Conservation (phyloP, 2,888 invertebrate genomes). For the Drosophila nigritarsus region DNA sequence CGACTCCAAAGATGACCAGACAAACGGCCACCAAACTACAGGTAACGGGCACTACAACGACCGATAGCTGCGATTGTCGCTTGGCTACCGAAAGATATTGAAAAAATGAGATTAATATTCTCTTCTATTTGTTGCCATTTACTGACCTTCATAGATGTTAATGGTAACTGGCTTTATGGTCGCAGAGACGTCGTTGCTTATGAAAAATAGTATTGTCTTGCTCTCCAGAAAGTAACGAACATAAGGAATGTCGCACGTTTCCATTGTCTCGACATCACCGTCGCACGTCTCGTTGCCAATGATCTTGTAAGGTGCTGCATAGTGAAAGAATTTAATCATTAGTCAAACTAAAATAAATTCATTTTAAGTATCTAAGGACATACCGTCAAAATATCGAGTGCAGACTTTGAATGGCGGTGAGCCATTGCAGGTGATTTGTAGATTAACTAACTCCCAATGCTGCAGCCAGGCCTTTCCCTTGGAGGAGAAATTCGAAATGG, state of each 20-base stretch:
- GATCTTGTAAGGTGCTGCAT: constrained; percentile 86
- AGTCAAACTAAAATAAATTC: neutral
- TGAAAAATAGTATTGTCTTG: constrained; percentile 91
- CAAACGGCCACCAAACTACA: constrained; percentile 93
- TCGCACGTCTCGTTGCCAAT: constrained; percentile 92
- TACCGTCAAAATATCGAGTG: constrained; percentile 87
- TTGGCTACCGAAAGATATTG: constrained; percentile 86
- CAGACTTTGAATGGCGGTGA: constrained; percentile 91
- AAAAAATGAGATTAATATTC: neutral
- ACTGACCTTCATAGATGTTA: constrained; percentile 93
- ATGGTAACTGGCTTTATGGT: constrained; percentile 90
- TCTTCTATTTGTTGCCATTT: neutral
- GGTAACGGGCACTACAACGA: constrained; percentile 94
- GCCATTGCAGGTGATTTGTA: constrained; percentile 91
- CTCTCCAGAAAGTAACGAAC: constrained; percentile 89
- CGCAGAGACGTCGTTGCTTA: constrained; percentile 91
- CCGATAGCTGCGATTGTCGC: constrained; percentile 93
- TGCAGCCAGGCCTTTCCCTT: constrained; percentile 93
- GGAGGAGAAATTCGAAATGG: constrained; percentile 89
- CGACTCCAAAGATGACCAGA: constrained; percentile 93
- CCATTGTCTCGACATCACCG: constrained; percentile 76
- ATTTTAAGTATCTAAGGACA: constrained; percentile 7
- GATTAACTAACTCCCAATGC: constrained; percentile 90
- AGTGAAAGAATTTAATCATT: neutral
- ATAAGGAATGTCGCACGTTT: constrained; percentile 86